Conservation (phyloP, 2,888 invertebrate species). For the Pandemis heparana region DNA sequence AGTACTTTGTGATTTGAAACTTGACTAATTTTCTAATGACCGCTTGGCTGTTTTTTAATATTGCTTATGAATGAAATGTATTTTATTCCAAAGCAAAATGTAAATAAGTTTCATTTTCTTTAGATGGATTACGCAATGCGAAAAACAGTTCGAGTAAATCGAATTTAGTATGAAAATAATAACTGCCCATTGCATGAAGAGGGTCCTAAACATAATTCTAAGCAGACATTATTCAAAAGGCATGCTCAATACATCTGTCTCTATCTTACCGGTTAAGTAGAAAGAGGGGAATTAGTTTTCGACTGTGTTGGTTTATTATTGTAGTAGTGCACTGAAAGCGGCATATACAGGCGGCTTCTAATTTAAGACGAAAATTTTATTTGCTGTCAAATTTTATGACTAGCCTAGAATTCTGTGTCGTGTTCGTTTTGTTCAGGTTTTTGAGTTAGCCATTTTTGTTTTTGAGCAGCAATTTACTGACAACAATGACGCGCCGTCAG, state of each 20-base stretch:
- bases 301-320: neutral
- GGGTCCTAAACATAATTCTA: neutral
- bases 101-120: neutral
- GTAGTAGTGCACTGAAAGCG: neutral
- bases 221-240: neutral
- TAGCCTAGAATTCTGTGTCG: neutral
- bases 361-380: neutral
- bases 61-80: neutral
- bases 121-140: neutral
- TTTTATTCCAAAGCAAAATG: neutral
- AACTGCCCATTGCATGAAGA: neutral
- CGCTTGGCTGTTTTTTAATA: neutral
- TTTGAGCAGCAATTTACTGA: conserved; percentile 6
- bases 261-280: neutral
- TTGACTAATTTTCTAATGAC: neutral
- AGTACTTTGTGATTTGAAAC: neutral
- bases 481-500: conserved; percentile 22
- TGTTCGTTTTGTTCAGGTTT: neutral
- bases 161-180: neutral
- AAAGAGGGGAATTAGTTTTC: neutral
- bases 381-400: neutral
- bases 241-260: neutral
- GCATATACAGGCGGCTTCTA: neutral
- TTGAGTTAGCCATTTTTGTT: conserved; percentile 9
- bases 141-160: neutral